Conservation (phyloP, 2,888 invertebrate species). For the Dryadula phaetusa region DNA sequence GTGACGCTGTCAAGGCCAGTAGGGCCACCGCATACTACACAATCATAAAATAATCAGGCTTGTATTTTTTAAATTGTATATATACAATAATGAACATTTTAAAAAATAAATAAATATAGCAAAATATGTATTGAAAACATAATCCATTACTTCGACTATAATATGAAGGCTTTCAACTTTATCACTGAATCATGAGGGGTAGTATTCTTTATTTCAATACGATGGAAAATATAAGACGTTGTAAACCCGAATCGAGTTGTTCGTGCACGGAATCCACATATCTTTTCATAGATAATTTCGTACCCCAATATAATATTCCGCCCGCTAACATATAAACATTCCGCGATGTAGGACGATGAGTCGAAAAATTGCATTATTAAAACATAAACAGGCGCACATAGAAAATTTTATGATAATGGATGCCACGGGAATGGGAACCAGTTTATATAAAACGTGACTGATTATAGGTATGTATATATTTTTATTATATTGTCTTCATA, state of each 20-base stretch:
- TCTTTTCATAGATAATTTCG: slow-evolving; percentile 44
- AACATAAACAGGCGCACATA: slow-evolving; percentile 35
- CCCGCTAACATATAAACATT: slow-evolving; percentile 41
- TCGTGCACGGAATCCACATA: slow-evolving; percentile 41
- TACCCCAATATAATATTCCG: slow-evolving; percentile 43
- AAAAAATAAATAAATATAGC: too few relatives aligned
- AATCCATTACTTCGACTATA: too few relatives aligned
- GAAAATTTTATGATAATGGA: slow-evolving; percentile 44
- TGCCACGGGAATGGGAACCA: slow-evolving; percentile 26
- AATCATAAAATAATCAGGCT: too few relatives aligned
- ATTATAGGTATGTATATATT: not conserved
- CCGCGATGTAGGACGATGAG: slow-evolving; percentile 36
- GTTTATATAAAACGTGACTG: slow-evolving; percentile 42
- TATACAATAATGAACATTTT: too few relatives aligned
- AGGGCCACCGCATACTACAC: too few relatives aligned
- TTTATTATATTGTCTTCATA: not conserved
- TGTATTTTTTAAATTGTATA: too few relatives aligned
- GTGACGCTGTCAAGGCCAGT: too few relatives aligned
- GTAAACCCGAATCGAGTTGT: slow-evolving; percentile 25
- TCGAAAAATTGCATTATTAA: slow-evolving; percentile 27
- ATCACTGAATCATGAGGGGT: not conserved
- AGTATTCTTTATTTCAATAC: not conserved
- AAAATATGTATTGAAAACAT: too few relatives aligned
- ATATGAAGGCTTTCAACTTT: not conserved
- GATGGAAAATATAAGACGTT: slow-evolving; percentile 1